Evolutionary conservation across 92 coral and sea anemone genomes (phyloP).

Genomic region (Zoanthus solanderi): DNA sequence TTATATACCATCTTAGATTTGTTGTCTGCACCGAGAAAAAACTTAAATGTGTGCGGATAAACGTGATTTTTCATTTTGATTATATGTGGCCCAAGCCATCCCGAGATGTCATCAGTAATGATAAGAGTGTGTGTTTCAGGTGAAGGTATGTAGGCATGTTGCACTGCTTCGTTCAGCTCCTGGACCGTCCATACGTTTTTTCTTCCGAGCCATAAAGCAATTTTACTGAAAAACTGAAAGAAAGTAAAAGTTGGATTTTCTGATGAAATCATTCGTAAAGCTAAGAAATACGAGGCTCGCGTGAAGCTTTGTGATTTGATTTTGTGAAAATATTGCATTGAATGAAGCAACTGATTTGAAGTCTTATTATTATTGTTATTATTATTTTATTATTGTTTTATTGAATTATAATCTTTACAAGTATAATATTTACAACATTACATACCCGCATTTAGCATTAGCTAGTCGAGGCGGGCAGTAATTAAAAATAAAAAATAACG

Average conservation of each 20-base stretch:
- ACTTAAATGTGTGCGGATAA: constrained; percentile 34
- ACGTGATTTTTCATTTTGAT: not conserved
- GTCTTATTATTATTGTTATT: no score
- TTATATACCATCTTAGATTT: constrained; percentile 29
- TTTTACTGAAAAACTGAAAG: constrained; percentile 42
- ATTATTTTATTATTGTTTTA: no score
- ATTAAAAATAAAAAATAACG: no score
- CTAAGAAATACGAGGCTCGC: no score
- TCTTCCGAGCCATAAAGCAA: constrained; percentile 2
- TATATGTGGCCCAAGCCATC: not conserved
- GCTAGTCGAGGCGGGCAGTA: no score
- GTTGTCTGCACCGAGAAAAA: constrained; percentile 42
- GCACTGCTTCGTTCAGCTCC: not conserved
- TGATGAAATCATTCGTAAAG: no score
- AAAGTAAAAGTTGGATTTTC: not conserved
- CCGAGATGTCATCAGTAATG: not conserved
- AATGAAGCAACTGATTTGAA: no score
- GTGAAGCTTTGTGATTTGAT: no score
- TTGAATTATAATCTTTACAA: no score
- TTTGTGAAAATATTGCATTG: no score
- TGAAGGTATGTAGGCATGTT: constrained; percentile 32
- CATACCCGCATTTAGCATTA: no score
- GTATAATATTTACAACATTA: no score
- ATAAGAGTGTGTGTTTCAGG: constrained; percentile 9
- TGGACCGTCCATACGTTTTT: constrained; percentile 27